phyloP scores from a whole-genome alignment of 23 tunicate species.

The Oikopleura dioica region DNA sequence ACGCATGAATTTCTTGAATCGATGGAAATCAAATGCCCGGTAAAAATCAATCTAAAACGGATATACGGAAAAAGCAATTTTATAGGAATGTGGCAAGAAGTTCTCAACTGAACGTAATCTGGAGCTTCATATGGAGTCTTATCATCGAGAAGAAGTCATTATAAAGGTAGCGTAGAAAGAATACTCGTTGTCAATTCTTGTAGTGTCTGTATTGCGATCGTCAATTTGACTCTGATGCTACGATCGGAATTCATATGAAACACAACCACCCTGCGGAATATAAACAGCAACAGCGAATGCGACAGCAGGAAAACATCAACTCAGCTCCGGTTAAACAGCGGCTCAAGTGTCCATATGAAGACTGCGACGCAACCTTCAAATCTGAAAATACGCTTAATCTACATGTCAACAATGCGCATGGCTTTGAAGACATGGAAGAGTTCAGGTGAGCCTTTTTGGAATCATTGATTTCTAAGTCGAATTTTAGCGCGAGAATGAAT shows the following conservation, averaged over 20 bases:
- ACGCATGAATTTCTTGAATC: background rate
- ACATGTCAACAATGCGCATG: background rate
- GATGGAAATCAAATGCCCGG: background rate
- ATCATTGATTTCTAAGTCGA: too few relatives aligned
- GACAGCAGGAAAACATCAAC: background rate
- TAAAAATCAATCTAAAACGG: too few relatives aligned
- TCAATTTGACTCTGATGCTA: conserved; percentile 2
- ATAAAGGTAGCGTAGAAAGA: background rate
- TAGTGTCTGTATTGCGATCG: conserved; percentile 10
- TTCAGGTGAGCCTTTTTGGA: too few relatives aligned
- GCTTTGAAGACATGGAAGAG: conserved; percentile 6
- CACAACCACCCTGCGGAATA: conserved; percentile 4
- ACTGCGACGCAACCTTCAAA: background rate
- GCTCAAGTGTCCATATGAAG: background rate
- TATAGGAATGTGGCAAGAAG: background rate
- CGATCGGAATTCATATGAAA: conserved; percentile 2
- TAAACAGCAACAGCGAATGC: background rate
- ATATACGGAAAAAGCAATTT: too few relatives aligned
- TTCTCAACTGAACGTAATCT: background rate
- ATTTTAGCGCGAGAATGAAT: background rate
- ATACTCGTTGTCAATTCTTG: background rate
- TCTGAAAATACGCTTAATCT: background rate
- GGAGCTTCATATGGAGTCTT: background rate
- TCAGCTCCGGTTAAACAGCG: background rate
- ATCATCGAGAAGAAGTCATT: background rate